Conservation (phyloP, 2,113 vertebrate genomes). For the Mungos mungo region DNA sequence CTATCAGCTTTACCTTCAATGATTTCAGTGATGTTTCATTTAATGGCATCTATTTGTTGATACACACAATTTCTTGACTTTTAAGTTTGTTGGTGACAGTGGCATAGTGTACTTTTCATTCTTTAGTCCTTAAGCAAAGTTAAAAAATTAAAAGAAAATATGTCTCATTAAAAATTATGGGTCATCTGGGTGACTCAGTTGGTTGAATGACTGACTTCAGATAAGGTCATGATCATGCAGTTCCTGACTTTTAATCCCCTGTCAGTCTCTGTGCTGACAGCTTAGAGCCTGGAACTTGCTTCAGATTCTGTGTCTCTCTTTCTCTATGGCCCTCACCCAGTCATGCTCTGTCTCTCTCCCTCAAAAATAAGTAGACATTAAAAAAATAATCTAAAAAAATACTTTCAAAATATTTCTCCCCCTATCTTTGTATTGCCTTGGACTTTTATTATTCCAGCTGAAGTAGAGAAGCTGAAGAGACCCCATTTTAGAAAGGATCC, state of each 20-base stretch:
- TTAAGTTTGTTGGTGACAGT: neutral
- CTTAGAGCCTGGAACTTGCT: too few species aligned
- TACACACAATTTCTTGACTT: neutral
- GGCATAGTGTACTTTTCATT: neutral
- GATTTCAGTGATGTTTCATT: neutral
- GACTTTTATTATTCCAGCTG: neutral
- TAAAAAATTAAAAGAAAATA: neutral
- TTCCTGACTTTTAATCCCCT: too few species aligned
- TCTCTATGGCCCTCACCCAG: too few species aligned
- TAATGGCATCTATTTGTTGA: neutral
- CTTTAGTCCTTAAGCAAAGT: neutral
- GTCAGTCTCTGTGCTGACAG: too few species aligned
- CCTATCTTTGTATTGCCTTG: neutral
- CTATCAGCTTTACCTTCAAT: neutral
- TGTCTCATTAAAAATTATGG: neutral
- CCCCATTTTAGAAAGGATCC: neutral
- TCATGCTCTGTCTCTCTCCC: too few species aligned
- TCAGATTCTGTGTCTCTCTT: too few species aligned
- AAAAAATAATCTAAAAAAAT: too few species aligned
- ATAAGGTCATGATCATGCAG: too few species aligned
- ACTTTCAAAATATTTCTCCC: neutral
- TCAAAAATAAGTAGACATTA: too few species aligned
- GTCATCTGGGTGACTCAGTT: too few species aligned
- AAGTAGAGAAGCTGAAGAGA: neutral
- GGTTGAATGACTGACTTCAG: too few species aligned